phyloP scores from a whole-genome alignment of 2,113 vertebrate species.

The Tachuris rubrigastra region DNA sequence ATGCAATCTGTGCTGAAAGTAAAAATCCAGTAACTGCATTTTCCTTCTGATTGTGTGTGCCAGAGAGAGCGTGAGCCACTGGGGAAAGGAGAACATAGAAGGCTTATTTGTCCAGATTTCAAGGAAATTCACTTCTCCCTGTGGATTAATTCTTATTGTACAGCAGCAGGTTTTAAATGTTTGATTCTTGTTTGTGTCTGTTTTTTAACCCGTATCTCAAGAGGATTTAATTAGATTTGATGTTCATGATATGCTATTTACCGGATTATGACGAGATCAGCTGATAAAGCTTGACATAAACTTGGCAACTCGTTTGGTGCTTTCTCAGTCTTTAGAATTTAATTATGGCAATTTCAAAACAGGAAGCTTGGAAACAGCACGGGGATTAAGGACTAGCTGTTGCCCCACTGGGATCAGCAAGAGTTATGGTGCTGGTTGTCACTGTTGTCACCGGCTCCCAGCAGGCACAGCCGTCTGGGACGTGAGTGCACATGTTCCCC shows the following conservation, averaged over 20 bases:
- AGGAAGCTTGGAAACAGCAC: constrained; percentile 31
- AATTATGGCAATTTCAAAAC: constrained; percentile 67
- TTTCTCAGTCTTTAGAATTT: constrained; percentile 62
- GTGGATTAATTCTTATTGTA: constrained; percentile 29
- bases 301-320: constrained; percentile 59
- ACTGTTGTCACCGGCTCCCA: background rate
- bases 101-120: constrained; percentile 37
- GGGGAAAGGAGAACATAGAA: background rate
- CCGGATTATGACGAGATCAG: constrained; percentile 83
- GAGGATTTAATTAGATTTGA: constrained; percentile 86
- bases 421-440: background rate
- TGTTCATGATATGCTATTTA: constrained; percentile 88
- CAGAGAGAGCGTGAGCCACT: background rate
- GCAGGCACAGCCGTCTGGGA: background rate
- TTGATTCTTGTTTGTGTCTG: constrained; percentile 70
- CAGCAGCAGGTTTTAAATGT: constrained; percentile 42
- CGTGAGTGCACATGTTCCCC: background rate
- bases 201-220: constrained; percentile 80
- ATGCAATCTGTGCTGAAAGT: background rate
- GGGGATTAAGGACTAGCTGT: constrained; percentile 25
- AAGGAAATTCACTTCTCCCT: constrained; percentile 41
- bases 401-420: constrained; percentile 18
- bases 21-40: background rate
- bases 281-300: constrained; percentile 77
- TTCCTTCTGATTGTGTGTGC: background rate